These are phyloP conservation scores for Lepidocyrtoides sp. DNA, from an alignment of 2,888 invertebrate genomes.

Conservation along the genomic window DNA sequence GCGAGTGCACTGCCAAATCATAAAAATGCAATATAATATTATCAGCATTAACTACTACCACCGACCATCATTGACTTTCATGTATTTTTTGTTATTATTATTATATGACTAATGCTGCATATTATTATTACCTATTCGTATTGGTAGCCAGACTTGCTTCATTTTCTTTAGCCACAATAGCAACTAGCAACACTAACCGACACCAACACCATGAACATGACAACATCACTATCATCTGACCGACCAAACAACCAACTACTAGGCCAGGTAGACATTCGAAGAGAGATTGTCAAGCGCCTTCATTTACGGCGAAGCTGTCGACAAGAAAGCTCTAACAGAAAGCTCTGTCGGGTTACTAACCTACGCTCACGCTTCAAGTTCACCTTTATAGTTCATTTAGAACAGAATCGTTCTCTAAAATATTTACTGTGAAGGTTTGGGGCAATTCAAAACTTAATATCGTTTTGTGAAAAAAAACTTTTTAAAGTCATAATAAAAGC, in stretches of 20 bases:
- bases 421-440: conserved; percentile 1
- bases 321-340: conserved; percentile 11
- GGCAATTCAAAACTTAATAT: conserved; percentile 22
- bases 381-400: too few relatives aligned
- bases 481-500: neutral
- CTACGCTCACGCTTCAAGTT: too few relatives aligned
- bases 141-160: neutral
- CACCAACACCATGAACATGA: neutral
- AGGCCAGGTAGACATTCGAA: conserved; percentile 13
- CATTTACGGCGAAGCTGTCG: conserved; percentile 47
- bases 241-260: conserved; percentile 32
- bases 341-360: neutral
- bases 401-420: too few relatives aligned
- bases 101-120: too few relatives aligned
- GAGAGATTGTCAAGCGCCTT: conserved; percentile 53
- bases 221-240: conserved; percentile 9
- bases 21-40: too few relatives aligned
- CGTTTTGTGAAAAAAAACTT: conserved; percentile 13
- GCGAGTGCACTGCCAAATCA: too few relatives aligned
- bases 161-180: neutral
- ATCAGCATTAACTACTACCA: too few relatives aligned
- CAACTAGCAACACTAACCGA: neutral
- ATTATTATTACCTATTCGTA: too few relatives aligned
- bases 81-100: too few relatives aligned
- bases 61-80: too few relatives aligned